phyloP scores from a whole-genome alignment of 2,113 vertebrate species.

The Fulmarus glacialis region DNA sequence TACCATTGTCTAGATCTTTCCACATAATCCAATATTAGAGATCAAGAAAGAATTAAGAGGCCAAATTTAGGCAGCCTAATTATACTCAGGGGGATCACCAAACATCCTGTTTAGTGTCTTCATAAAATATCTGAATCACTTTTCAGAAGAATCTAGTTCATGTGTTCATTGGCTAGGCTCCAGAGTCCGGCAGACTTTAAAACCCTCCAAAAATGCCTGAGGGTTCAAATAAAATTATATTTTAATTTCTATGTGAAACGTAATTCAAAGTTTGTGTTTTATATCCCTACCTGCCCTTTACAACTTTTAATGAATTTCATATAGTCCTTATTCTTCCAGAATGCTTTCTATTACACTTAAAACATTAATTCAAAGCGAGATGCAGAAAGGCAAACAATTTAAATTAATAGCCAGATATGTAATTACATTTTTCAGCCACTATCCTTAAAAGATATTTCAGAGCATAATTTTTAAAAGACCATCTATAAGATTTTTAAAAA shows the following conservation, averaged over 20 bases:
- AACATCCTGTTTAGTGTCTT: neutral
- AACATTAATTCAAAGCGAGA: conserved; percentile 18
- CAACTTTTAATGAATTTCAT: neutral
- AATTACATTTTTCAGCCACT: neutral
- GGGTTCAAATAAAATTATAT: neutral
- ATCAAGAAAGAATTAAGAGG: neutral
- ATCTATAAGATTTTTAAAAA: conserved; percentile 63
- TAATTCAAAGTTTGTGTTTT: neutral
- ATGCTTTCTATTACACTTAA: conserved; percentile 3
- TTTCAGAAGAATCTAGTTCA: conserved; percentile 5
- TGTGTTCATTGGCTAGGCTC: neutral
- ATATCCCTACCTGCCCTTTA: neutral
- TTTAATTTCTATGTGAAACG: neutral
- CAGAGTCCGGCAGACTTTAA: neutral
- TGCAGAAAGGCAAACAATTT: neutral
- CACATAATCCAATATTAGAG: neutral
- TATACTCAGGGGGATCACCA: neutral
- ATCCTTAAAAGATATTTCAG: conserved; percentile 34
- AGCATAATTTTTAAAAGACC: conserved; percentile 37
- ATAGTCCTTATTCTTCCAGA: neutral
- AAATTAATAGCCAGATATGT: conserved; percentile 30
- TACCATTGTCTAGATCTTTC: neutral
- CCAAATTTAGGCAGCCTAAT: neutral
- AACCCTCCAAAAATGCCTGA: neutral
- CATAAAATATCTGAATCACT: neutral